Base-by-base conservation (phyloP, 1,140 invertebrate genomes). In the Sycophila sp. region DNA sequence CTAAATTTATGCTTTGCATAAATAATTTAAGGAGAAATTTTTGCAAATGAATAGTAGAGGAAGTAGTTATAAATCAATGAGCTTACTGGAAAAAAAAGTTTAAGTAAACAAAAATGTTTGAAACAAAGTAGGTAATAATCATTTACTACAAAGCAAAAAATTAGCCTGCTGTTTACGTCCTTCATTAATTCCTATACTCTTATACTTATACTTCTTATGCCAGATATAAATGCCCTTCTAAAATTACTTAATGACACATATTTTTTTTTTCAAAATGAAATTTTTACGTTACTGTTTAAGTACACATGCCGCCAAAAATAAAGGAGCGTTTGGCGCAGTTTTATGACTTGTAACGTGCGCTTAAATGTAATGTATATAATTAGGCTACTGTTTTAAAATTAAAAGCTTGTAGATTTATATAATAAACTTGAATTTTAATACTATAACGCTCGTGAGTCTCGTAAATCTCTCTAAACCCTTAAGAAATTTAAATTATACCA, bases 311-410 rank as follows among this genome's bases (percentile, higher is more conserved):
- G 6, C 38, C 10, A 5, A 22, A 63, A 47, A 63, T 49, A 22
- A 49, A 34, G 32, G 24, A 47, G 17, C 28, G n/a, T 13, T 49
- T 19, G 49, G 19, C 22, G 10, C 30, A 64, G 26, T 42, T 65
- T 55, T 40, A 65, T 55, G 49, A 28, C 17, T 55, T 8, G 13
- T 8, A 38, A 42, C 30, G 30, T 40, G 34, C 34, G 22, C 49
- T 40, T 65, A 55, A 65, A 65, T 65, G 40, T 65, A 55, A 65
- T 55, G 24, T 22, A n/a, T 28, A 15, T 65, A 38, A 36, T 64
- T 55, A 55, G 26, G 49, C 19, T 2, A n/a, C 40, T 40, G 11
- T 51, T 28, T 28, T 2, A 34, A 13, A 53, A 17, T 49, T 22
- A 26, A 64, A 36, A 34, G 22, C 17, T 49, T n/a, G n/a, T n/a